Evolutionary conservation across 2,113 vertebrate species (phyloP).

Genomic region (Choloepus hoffmanni): DNA sequence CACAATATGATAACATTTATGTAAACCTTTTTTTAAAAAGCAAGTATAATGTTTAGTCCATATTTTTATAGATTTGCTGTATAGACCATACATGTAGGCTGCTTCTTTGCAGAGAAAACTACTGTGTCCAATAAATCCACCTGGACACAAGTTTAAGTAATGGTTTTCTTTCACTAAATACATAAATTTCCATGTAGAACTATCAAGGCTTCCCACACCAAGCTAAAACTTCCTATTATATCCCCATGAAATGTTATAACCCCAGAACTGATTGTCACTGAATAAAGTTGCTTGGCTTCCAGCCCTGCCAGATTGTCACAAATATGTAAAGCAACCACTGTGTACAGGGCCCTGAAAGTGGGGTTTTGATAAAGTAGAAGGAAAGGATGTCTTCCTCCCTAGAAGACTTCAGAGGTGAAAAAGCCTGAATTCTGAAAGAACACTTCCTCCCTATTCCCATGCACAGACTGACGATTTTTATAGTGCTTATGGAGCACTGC

Average conservation of each 20-base stretch:
- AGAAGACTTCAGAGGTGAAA: background rate
- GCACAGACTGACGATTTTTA: background rate
- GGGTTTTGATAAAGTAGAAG: background rate
- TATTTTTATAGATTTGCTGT: conserved; percentile 3
- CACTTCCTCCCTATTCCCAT: background rate
- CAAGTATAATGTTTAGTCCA: background rate
- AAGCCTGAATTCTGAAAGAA: background rate
- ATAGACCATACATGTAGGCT: background rate
- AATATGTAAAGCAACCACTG: background rate
- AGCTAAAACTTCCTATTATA: background rate
- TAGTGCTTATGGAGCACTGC: background rate
- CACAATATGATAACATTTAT: background rate
- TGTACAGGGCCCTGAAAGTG: background rate
- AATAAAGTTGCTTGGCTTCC: background rate
- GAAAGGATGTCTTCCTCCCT: background rate
- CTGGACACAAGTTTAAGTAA: background rate
- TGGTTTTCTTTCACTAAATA: conserved; percentile 17
- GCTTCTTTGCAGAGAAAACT: background rate
- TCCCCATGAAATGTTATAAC: background rate
- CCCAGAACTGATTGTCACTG: background rate
- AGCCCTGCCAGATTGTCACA: background rate
- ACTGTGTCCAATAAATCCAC: background rate
- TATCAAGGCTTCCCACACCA: background rate
- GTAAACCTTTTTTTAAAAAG: background rate
- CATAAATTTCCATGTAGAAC: background rate